Evolutionary conservation across 2,888 invertebrate species (phyloP).

Genomic region (Omphaloscelis lunosa): DNA sequence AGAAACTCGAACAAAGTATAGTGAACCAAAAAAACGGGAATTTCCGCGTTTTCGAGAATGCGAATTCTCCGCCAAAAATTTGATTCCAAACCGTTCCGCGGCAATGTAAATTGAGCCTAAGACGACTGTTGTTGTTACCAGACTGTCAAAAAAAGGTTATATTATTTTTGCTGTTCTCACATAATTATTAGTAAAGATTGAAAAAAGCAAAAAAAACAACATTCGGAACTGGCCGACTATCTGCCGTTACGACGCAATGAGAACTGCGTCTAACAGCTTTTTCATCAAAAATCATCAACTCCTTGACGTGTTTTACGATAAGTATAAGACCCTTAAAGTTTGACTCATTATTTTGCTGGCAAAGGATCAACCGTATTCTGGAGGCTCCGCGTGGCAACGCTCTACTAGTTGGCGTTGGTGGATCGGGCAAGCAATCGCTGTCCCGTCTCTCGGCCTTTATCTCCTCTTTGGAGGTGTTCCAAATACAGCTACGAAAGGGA

Average conservation of each 20-base stretch:
- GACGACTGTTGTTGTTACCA: not conserved
- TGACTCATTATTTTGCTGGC: slow-evolving; percentile 7
- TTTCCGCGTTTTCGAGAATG: not conserved
- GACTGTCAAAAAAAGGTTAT: not conserved
- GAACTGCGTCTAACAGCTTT: not conserved
- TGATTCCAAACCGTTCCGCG: not conserved
- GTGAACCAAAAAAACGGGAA: not conserved
- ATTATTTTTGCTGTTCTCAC: not conserved
- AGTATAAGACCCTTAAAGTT: not conserved
- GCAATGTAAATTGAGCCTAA: not conserved
- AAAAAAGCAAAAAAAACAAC: not conserved
- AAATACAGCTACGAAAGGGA: slow-evolving; percentile 97
- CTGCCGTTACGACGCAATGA: not conserved
- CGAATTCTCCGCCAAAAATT: not conserved
- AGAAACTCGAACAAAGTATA: not conserved
- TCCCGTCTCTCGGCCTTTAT: slow-evolving; percentile 97
- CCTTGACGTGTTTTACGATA: not conserved
- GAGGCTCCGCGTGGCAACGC: slow-evolving; percentile 98
- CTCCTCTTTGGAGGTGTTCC: slow-evolving; percentile 97
- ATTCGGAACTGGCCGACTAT: not conserved
- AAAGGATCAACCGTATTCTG: slow-evolving; percentile 96
- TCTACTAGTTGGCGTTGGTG: slow-evolving; percentile 97
- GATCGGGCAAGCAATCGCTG: slow-evolving; percentile 98
- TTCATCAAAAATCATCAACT: not conserved
- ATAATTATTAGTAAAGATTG: no score